These are phyloP conservation scores for Tychaedon coryphoeus DNA, from an alignment of 2,113 vertebrate genomes.

Conservation along the genomic window DNA sequence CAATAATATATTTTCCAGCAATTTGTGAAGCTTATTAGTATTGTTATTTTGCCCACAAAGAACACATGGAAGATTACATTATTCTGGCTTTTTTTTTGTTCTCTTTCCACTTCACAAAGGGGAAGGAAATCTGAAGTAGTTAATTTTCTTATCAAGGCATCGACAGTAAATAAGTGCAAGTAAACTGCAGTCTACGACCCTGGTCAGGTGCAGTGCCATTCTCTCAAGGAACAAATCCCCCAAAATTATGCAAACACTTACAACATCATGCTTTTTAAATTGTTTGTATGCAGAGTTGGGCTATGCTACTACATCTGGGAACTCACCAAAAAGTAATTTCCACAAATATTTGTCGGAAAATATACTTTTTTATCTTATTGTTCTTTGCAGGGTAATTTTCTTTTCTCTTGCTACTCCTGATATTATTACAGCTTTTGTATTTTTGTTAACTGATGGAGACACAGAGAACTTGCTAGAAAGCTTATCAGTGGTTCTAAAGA, in stretches of 20 bases:
- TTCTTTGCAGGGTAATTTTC: not conserved
- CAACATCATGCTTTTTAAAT: not conserved
- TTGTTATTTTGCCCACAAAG: not conserved
- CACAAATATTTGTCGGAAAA: not conserved
- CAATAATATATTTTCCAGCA: not conserved
- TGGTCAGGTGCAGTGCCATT: not conserved
- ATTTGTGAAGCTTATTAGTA: not conserved
- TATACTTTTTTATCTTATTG: not conserved
- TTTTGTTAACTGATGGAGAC: not conserved
- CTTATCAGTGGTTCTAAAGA: not conserved
- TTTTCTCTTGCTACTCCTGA: not conserved
- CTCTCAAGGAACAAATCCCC: not conserved
- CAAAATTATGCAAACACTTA: not conserved
- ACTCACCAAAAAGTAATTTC: not conserved
- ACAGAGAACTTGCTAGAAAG: not conserved
- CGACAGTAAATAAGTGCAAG: not conserved
- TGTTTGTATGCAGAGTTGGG: not conserved
- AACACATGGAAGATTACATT: not conserved
- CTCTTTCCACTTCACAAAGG: not conserved
- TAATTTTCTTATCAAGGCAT: not conserved
- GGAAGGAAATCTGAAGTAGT: not conserved
- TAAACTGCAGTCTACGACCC: not conserved
- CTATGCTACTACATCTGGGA: not conserved
- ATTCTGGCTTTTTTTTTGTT: not conserved
- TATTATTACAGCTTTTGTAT: not conserved